phyloP scores from a whole-genome alignment of 2,888 invertebrate genomes.

The Sepioteuthis lessoniana region DNA sequence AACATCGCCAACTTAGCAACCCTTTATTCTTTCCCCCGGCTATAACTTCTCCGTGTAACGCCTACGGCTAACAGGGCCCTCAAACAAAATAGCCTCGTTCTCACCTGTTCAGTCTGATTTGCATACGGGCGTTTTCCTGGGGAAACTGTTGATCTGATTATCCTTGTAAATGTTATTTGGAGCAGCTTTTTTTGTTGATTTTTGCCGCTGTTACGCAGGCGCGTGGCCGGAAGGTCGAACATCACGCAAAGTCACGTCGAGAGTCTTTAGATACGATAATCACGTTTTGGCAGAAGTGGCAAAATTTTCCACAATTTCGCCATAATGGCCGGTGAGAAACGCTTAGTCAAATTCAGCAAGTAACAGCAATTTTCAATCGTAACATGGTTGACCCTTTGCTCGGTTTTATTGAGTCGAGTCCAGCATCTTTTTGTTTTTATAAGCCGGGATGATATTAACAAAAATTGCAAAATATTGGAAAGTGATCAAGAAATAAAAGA shows the following conservation, averaged over 20 bases:
- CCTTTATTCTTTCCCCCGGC: neutral
- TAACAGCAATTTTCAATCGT: neutral
- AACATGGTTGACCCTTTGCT: neutral
- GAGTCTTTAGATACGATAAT: neutral
- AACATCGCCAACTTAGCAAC: neutral
- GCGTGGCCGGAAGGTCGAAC: neutral
- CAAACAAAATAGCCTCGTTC: neutral
- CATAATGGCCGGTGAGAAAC: neutral
- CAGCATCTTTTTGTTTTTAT: neutral
- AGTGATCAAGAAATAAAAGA: no score
- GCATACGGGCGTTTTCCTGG: neutral
- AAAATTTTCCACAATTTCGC: neutral
- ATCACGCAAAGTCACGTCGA: neutral
- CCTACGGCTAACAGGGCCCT: neutral
- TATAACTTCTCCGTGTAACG: neutral
- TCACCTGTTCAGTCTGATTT: neutral
- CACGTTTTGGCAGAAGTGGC: neutral
- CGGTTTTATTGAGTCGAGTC: neutral
- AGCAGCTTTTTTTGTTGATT: neutral
- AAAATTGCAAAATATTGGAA: no score
- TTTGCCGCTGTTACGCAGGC: neutral
- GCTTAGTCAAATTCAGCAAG: neutral
- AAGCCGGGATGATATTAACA: no score
- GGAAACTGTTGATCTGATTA: constrained; percentile 17
- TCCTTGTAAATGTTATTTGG: neutral